Evolutionary conservation across 2,113 vertebrate species (phyloP), one percentile per base, ranked within the genome.

Genomic region (Hystrix cristata): DNA sequence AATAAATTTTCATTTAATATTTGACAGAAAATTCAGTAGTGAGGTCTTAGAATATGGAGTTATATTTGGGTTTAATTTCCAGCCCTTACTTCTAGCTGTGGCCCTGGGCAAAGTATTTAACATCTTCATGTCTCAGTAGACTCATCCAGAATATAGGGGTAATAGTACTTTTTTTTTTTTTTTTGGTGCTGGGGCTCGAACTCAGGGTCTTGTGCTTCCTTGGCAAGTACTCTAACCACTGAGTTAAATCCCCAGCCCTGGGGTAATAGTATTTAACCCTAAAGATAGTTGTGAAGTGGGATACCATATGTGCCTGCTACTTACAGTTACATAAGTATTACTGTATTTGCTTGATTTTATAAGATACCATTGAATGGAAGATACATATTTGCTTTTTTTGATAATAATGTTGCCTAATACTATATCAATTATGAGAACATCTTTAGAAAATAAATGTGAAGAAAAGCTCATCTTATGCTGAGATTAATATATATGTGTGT

Each of bases 71-170:
- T 55, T 83, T 67, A 38, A 76, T 76, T 82, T 51, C 31, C 23
- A 76, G 15, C 46, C 81, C 59, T 81, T 91, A 29, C 1, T 64
- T 31, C 38, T 78, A 78, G 25, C 46, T 78, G 74, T 78, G 74
- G 51, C 46, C 46, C 46, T 51, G 46, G 46, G 27, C 27, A 48
- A 57, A 82, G 34, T 74, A 74, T 23, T 81, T 76, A 82, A 59
- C 31, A 67, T 46, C 64, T 91, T 92, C 43, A 65, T 76, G 65
- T 88, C 25, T 95, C 31, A 65, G 38, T 81, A 64, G 43, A 92
- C 55, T 82, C 10, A 74, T 38, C 57, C 8, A 51, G 60, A 31
- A 85, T 83, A 48, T 65, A 21, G 14, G 31, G 60, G 29, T n/a
- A 88, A 43, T 67, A 51, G 9, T 76, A 55, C 55, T 71, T 81